Evolutionary conservation across 1,140 invertebrate genomes (phyloP).

Genomic region (Dryas iulia): DNA sequence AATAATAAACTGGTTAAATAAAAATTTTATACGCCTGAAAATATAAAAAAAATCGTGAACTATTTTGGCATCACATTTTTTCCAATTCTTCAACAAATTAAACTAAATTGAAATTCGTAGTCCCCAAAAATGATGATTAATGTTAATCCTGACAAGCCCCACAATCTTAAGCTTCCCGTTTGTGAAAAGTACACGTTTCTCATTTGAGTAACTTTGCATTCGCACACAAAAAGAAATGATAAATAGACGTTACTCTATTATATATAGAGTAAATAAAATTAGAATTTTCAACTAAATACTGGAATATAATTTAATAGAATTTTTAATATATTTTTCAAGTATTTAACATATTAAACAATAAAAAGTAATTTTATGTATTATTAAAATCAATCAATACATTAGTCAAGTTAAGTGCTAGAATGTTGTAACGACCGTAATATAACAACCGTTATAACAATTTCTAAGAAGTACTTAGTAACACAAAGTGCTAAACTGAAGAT

Average conservation of each 20-base stretch:
- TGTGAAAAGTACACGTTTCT: constrained; percentile 1
- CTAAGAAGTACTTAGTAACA: no score
- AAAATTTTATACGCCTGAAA: not conserved
- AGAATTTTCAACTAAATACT: not conserved
- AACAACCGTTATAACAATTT: no score
- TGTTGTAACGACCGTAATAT: no score
- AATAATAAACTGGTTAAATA: no score
- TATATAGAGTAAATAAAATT: not conserved
- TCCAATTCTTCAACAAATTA: not conserved
- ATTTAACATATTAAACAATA: no score
- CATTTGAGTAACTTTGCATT: constrained; percentile 1
- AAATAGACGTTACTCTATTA: not conserved
- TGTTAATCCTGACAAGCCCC: not conserved
- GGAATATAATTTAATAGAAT: not conserved
- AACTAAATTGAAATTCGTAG: not conserved
- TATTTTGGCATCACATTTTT: not conserved
- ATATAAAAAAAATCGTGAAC: not conserved
- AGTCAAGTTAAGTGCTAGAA: no score
- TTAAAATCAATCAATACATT: no score
- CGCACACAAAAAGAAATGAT: not conserved
- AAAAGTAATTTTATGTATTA: no score
- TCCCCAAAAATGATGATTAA: not conserved
- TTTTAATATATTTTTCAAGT: no score
- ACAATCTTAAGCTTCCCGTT: constrained; percentile 3
- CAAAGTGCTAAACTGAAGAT: no score